Conservation (phyloP, 2,888 invertebrate species). For the Lypha dubia region DNA sequence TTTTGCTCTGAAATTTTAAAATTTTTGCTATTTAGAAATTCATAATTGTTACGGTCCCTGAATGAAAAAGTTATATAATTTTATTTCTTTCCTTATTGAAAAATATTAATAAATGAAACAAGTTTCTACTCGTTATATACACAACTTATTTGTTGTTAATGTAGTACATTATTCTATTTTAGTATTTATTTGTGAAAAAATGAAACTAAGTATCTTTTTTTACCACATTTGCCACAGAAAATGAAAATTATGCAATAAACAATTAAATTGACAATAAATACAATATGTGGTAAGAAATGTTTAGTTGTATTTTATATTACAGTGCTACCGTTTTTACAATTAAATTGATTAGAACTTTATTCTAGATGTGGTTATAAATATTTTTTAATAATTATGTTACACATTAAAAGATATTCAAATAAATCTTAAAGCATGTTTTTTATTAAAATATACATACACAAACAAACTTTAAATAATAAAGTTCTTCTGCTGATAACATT, state of each 20-base stretch:
- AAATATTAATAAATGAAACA: neutral
- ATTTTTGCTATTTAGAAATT: too few relatives aligned
- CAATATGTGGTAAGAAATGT: conserved; percentile 6
- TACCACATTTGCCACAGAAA: conserved; percentile 9
- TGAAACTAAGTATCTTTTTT: conserved; percentile 24
- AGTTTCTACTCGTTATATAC: neutral
- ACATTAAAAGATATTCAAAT: neutral
- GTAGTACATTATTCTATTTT: neutral
- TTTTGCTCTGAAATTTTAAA: too few relatives aligned
- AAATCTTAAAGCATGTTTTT: neutral
- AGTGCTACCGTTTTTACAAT: neutral
- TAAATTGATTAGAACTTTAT: conserved; percentile 3
- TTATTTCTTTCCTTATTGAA: neutral
- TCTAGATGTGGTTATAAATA: neutral
- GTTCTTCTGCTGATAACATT: too few relatives aligned
- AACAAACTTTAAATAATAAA: too few relatives aligned
- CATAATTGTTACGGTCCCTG: too few relatives aligned
- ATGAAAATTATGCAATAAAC: neutral
- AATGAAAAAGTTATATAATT: neutral
- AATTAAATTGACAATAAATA: neutral
- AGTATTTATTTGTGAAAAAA: conserved; percentile 8
- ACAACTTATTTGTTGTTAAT: neutral
- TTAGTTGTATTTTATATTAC: conserved; percentile 2
- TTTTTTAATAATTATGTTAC: neutral
- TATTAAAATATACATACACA: too few relatives aligned